These are phyloP conservation scores for Caenorhabditis tropicalis DNA, from an alignment of 1,140 invertebrate genomes.

Conservation along the genomic window DNA sequence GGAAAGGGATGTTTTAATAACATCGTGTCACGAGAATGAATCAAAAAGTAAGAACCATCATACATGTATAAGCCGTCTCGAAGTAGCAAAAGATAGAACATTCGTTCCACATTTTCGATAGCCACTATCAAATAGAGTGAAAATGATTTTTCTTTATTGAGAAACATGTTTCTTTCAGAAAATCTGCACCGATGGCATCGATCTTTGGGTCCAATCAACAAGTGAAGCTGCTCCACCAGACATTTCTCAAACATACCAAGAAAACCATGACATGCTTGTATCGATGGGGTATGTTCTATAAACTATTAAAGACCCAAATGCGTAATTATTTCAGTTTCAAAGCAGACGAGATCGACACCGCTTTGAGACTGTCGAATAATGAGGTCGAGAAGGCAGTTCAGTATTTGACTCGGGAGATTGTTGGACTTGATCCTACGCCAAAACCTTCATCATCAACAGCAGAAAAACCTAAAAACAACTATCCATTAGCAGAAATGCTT, in stretches of 20 bases:
- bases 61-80: no score
- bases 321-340: background rate
- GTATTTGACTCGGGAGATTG: conserved; percentile 8
- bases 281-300: background rate
- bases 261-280: background rate
- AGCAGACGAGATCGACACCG: background rate
- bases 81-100: no score
- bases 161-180: conserved; percentile 13
- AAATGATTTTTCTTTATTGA: no score
- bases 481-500: background rate
- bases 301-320: no score
- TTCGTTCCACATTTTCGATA: no score
- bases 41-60: no score
- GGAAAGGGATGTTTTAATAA: no score
- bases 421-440: background rate
- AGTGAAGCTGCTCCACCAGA: background rate
- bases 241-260: background rate
- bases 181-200: conserved; percentile 35
- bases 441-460: background rate
- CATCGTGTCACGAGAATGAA: no score
- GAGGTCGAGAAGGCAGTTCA: conserved; percentile 17
- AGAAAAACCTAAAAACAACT: background rate
- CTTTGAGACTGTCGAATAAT: conserved; percentile 18
- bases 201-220: conserved; percentile 16
- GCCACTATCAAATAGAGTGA: no score